A percentile compares a stretch with the other conserved stretches of the same genome.
Evolutionary conservation across 2,888 invertebrate species (phyloP).

Genomic region (Toxonevra muliebris): DNA sequence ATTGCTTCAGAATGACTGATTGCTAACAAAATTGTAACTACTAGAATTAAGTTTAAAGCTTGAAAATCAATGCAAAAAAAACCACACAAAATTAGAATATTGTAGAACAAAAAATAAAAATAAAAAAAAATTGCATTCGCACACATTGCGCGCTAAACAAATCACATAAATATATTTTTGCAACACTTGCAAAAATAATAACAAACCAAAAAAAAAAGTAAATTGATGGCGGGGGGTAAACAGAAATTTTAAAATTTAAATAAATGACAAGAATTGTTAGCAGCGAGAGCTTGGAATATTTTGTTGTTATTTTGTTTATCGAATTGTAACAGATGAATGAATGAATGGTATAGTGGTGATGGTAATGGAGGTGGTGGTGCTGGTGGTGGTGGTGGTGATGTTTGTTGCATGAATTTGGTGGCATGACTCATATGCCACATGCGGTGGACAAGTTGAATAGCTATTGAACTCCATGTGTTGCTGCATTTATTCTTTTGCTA

Average conservation of each 20-base stretch:
- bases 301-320: not conserved
- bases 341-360: too few species aligned
- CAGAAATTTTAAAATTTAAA: conserved; percentile 12
- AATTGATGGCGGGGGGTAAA: too few species aligned
- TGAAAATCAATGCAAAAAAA: conserved; percentile 2
- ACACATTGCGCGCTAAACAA: too few species aligned
- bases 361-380: too few species aligned
- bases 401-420: not conserved
- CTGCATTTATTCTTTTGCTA: not conserved
- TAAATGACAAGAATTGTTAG: conserved; percentile 11
- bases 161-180: too few species aligned
- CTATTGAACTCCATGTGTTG: not conserved
- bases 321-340: too few species aligned
- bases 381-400: too few species aligned
- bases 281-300: not conserved
- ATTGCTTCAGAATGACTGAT: too few species aligned
- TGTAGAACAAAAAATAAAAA: conserved; percentile 16
- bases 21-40: too few species aligned
- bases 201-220: not conserved
- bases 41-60: too few species aligned
- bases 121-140: not conserved
- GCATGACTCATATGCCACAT: conserved; percentile 3
- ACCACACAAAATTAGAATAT: not conserved
- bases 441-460: not conserved
- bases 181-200: not conserved